These are phyloP conservation scores for Agrochola circellaris DNA, from an alignment of 2,888 invertebrate genomes.

Conservation along the genomic window DNA sequence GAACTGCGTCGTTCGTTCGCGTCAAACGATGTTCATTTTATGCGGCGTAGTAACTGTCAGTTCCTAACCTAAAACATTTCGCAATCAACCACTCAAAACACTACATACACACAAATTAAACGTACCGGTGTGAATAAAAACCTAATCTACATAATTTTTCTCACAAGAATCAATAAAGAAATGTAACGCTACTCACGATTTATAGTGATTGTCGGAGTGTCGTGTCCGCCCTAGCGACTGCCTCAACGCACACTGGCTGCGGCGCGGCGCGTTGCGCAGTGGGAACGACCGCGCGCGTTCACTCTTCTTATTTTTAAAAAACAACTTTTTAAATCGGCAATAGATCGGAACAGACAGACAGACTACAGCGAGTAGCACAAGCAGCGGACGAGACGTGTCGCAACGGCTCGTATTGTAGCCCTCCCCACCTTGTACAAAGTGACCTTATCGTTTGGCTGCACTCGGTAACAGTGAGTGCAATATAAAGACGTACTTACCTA, in stretches of 20 bases:
- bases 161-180: slow-evolving; percentile 72
- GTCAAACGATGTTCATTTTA: slow-evolving; percentile 77
- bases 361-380: slow-evolving; percentile 52
- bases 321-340: slow-evolving; percentile 74
- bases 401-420: slow-evolving; percentile 76
- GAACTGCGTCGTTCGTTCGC: slow-evolving; percentile 83
- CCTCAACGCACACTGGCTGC: slow-evolving; percentile 82
- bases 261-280: slow-evolving; percentile 76
- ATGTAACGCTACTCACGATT: slow-evolving; percentile 78
- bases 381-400: slow-evolving; percentile 71
- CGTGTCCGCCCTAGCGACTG: slow-evolving; percentile 80
- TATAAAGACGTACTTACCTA: slow-evolving; percentile 72
- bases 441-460: slow-evolving; percentile 88
- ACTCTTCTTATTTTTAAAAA: slow-evolving; percentile 78
- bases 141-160: slow-evolving; percentile 69
- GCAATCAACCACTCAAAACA: slow-evolving; percentile 54
- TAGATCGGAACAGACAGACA: slow-evolving; percentile 68
- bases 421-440: slow-evolving; percentile 83
- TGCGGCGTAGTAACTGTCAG: slow-evolving; percentile 86
- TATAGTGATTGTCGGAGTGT: slow-evolving; percentile 65
- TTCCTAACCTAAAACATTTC: slow-evolving; percentile 80
- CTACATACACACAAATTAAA: slow-evolving; percentile 48
- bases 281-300: slow-evolving; percentile 76
- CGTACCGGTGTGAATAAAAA: slow-evolving; percentile 57
- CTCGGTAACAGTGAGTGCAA: slow-evolving; percentile 81